Percentiles rank a stretch among this genome's conserved stretches.
Conservation (phyloP, 2,797 vertebrate species). For the Gobionotothen gibberifrons region DNA sequence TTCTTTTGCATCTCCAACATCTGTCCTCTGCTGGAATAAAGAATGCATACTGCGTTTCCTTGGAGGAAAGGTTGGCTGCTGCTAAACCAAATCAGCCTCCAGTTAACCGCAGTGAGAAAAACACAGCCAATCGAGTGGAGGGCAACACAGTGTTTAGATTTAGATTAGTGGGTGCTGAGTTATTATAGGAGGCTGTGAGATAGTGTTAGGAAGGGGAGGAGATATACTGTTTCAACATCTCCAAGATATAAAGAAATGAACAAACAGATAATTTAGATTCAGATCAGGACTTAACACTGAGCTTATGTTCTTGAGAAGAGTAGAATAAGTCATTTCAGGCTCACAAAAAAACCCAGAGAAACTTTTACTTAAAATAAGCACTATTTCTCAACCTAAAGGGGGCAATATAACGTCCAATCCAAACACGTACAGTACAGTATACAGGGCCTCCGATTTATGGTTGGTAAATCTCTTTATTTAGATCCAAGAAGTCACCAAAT, state of each 20-base stretch:
- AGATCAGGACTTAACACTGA: neutral
- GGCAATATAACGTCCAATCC: neutral
- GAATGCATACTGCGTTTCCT: neutral
- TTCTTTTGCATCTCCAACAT: neutral
- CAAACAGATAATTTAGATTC: neutral
- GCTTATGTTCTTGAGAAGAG: neutral
- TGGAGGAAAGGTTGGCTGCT: constrained; percentile 24
- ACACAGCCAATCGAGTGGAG: constrained; percentile 26
- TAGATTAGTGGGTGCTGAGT: constrained; percentile 42
- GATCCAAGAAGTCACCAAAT: too few relatives aligned
- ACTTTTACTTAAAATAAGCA: neutral
- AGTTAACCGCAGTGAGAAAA: constrained; percentile 21
- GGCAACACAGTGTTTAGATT: constrained; percentile 37
- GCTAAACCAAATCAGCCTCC: constrained; percentile 15
- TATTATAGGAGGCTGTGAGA: constrained; percentile 38
- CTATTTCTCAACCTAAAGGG: neutral
- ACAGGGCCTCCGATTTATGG: neutral
- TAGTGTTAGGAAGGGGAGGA: neutral
- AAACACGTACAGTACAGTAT: too few relatives aligned
- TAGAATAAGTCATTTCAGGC: neutral
- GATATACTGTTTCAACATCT: neutral
- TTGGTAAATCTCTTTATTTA: too few relatives aligned
- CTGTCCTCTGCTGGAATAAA: constrained; percentile 5
- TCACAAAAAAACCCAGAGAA: neutral
- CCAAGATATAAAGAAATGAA: neutral